Evolutionary conservation across 92 coral and sea anemone species (phyloP).

Genomic region (Phymanthus crucifer): DNA sequence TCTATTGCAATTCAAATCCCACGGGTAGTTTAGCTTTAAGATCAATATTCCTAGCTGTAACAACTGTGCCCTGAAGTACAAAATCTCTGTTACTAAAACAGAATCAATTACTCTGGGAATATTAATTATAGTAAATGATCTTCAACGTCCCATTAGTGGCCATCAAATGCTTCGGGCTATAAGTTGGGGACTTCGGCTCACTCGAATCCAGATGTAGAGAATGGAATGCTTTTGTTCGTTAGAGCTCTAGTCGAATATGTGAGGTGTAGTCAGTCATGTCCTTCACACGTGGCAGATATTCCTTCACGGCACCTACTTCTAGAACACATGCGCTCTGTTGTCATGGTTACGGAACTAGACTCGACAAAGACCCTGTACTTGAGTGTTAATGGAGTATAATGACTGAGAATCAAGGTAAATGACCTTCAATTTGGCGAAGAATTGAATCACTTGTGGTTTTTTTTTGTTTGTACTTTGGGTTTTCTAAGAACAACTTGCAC

Average conservation of each 20-base stretch:
- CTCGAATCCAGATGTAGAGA: constrained; percentile 16
- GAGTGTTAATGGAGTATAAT: constrained; percentile 28
- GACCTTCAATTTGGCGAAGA: constrained; percentile 1
- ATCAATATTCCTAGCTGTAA: not conserved
- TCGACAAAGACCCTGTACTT: not conserved
- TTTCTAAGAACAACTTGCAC: not conserved
- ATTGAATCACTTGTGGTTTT: constrained; percentile 8
- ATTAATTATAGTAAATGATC: not conserved
- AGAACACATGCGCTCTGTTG: constrained; percentile 31
- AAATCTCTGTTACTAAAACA: not conserved
- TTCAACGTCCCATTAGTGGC: not conserved
- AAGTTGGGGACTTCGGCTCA: constrained; percentile 13
- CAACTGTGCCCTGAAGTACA: not conserved
- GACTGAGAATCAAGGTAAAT: constrained; percentile 27
- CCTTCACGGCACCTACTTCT: not conserved
- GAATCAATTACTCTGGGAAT: not conserved
- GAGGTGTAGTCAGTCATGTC: not conserved
- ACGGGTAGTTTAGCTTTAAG: constrained; percentile 4
- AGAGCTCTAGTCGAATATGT: constrained; percentile 7
- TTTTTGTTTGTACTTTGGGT: not conserved
- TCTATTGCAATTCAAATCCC: constrained; percentile 6
- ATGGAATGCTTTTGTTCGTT: constrained; percentile 9
- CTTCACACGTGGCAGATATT: constrained; percentile 37
- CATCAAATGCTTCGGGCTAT: constrained; percentile 25
- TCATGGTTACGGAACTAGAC: constrained; percentile 18